Percentiles rank a stretch among this genome's conserved stretches.
Evolutionary conservation across 2,888 invertebrate species (phyloP).

Genomic region (Lasioglossum morio): DNA sequence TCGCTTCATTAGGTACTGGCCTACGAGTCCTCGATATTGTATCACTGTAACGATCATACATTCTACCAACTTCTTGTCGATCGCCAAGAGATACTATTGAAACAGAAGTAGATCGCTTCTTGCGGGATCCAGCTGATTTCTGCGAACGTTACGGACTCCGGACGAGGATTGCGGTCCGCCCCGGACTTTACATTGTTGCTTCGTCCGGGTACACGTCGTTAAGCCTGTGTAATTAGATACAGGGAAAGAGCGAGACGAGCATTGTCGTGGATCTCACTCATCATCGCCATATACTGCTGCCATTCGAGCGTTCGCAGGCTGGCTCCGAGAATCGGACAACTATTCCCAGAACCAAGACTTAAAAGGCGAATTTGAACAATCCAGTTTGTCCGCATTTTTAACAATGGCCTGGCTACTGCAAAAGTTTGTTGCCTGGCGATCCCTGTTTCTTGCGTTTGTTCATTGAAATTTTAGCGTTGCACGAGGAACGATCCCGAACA

Average conservation of each 20-base stretch:
- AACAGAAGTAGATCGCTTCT: constrained; percentile 46
- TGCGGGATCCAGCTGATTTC: constrained; percentile 2
- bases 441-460: not conserved
- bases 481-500: not conserved
- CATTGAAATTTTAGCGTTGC: not conserved
- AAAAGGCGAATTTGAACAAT: constrained; percentile 9
- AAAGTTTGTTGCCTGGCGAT: not conserved
- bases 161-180: not conserved
- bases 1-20: constrained; percentile 46
- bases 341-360: not conserved
- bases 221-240: constrained; percentile 3
- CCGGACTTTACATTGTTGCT: constrained; percentile 13
- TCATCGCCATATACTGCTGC: constrained; percentile 10
- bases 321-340: not conserved
- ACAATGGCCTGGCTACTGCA: not conserved
- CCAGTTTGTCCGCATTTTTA: constrained; percentile 7
- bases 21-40: constrained; percentile 25
- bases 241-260: not conserved
- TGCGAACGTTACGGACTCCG: constrained; percentile 16
- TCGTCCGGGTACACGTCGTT: constrained; percentile 8
- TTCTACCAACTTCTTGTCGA: constrained; percentile 42
- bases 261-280: not conserved
- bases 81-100: constrained; percentile 45
- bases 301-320: not conserved
- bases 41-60: constrained; percentile 46